A percentile compares a stretch with the other conserved stretches of the same genome.
Evolutionary conservation across 2,888 invertebrate species (phyloP).

Genomic region (Keiferia lycopersicella): DNA sequence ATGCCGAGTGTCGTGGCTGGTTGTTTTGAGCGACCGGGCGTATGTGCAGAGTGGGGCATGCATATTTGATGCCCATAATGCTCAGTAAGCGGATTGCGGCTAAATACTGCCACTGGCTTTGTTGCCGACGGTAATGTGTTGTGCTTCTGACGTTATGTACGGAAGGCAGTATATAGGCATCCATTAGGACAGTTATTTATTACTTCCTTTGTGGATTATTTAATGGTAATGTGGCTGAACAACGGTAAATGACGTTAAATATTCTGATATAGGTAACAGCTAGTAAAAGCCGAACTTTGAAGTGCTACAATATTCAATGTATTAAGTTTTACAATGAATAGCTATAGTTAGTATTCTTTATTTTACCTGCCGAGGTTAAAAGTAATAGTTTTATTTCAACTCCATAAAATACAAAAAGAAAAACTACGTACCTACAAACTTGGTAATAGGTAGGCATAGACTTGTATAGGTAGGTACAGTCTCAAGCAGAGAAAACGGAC

Average conservation of each 20-base stretch:
- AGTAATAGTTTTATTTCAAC: too few species aligned
- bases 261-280: too few species aligned
- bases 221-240: background rate
- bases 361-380: too few species aligned
- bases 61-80: slow-evolving; percentile 34
- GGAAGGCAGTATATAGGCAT: background rate
- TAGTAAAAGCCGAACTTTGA: too few species aligned
- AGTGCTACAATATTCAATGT: too few species aligned
- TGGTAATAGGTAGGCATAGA: too few species aligned
- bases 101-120: slow-evolving; percentile 32
- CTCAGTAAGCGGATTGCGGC: slow-evolving; percentile 33
- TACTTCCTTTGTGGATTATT: background rate
- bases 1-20: slow-evolving; percentile 7
- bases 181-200: slow-evolving; percentile 17
- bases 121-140: slow-evolving; percentile 9
- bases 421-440: too few species aligned
- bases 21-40: slow-evolving; percentile 10
- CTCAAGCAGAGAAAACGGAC: too few species aligned
- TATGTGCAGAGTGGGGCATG: slow-evolving; percentile 31
- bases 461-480: too few species aligned
- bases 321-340: too few species aligned
- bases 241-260: background rate
- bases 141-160: slow-evolving; percentile 24
- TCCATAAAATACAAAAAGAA: too few species aligned
- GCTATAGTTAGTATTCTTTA: too few species aligned